Conservation (phyloP, 2,797 vertebrate genomes). For the Lagothrix lagotricha region DNA sequence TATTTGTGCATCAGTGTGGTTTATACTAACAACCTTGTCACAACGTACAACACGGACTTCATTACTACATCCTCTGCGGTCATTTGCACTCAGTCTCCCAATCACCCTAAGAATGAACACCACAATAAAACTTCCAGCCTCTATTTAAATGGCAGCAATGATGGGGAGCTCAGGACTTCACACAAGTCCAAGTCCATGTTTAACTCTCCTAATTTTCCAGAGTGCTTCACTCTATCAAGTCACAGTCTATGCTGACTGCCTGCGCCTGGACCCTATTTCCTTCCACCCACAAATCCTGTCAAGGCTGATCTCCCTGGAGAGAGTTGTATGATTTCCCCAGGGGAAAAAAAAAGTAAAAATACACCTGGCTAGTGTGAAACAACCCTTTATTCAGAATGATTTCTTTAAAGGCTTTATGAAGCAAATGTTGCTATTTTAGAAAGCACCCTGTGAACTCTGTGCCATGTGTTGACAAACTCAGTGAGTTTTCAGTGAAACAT, state of each 20-base stretch:
- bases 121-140: not conserved
- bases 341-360: not conserved
- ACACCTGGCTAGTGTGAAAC: not conserved
- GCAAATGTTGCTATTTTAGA: not conserved
- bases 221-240: rapidly evolving
- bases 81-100: no score
- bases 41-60: rapidly evolving
- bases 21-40: not conserved
- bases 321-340: rapidly evolving
- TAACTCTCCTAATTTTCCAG: not conserved
- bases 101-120: not conserved
- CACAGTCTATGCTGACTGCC: not conserved
- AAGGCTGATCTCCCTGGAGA: not conserved
- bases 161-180: not conserved
- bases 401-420: not conserved
- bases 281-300: not conserved
- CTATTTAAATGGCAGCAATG: not conserved
- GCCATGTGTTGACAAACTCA: not conserved
- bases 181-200: not conserved
- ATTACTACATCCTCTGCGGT: no score
- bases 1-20: rapidly evolving
- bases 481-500: not conserved
- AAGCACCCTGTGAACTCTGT: not conserved
- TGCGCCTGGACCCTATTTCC: rapidly evolving
- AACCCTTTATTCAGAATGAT: rapidly evolving